Evolutionary conservation across 2,113 vertebrate species (phyloP).

Genomic region (Sylvietta virens): DNA sequence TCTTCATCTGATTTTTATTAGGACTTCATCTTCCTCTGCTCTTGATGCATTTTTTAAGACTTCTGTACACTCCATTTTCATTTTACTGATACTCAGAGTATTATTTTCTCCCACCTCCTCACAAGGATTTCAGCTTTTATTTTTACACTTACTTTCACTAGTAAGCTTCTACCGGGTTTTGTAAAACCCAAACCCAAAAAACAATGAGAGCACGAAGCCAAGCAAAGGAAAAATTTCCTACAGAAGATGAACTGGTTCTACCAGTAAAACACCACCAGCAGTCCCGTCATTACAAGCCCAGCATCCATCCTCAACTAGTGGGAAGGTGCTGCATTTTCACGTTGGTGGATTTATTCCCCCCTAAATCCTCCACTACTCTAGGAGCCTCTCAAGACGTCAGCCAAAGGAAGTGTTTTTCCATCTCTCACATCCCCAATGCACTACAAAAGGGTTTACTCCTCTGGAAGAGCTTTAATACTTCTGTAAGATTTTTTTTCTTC

Average conservation of each 20-base stretch:
- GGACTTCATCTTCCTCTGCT: slow-evolving; percentile 7
- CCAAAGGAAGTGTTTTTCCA: neutral
- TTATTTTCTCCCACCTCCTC: neutral
- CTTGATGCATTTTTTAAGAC: neutral
- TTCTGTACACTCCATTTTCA: neutral
- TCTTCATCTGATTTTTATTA: slow-evolving; percentile 59
- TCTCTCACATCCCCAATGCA: neutral
- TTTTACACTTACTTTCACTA: neutral
- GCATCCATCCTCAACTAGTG: neutral
- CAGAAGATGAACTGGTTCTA: slow-evolving; percentile 43
- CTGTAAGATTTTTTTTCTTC: neutral
- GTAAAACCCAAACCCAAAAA: neutral
- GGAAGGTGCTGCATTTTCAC: neutral
- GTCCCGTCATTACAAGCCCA: neutral
- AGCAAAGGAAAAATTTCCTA: neutral
- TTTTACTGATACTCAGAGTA: neutral
- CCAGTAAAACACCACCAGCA: slow-evolving; percentile 10
- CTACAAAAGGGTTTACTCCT: neutral
- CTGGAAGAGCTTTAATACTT: neutral
- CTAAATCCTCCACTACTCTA: neutral
- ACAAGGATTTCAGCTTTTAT: neutral
- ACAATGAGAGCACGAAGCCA: neutral
- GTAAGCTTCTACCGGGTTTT: neutral
- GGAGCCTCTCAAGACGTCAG: neutral
- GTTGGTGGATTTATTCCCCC: rapidly evolving